Conservation (phyloP, 2,113 vertebrate genomes). For the Odontesthes bonariensis region DNA sequence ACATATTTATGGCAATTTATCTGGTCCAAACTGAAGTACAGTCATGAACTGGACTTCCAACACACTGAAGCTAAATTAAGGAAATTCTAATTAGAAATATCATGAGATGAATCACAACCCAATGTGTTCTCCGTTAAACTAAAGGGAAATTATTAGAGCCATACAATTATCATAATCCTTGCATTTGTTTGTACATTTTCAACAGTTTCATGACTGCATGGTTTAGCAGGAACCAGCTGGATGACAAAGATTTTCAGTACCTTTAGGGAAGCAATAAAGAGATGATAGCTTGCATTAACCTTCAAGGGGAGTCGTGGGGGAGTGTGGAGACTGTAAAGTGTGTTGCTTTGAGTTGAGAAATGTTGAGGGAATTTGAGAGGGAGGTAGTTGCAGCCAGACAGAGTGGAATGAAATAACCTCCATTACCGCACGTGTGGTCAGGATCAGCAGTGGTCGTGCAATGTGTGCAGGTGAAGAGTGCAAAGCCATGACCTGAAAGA, state of each 20-base stretch:
- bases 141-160: no score
- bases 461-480: conserved; percentile 43
- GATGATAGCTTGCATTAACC: conserved; percentile 47
- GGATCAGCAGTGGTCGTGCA: conserved; percentile 16
- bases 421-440: conserved; percentile 24
- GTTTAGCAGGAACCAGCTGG: no score
- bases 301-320: conserved; percentile 26
- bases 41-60: no score
- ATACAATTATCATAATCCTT: no score
- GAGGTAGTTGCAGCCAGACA: conserved; percentile 18
- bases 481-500: conserved; percentile 42
- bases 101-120: no score
- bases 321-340: conserved; percentile 32
- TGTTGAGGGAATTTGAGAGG: conserved; percentile 38
- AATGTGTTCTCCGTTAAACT: no score
- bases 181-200: no score
- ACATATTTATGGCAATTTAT: no score
- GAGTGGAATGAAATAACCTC: conserved; percentile 47
- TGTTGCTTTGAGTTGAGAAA: conserved; percentile 23
- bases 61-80: no score
- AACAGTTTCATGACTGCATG: no score
- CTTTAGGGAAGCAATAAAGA: conserved; percentile 26
- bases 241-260: background rate
- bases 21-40: no score
- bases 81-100: no score